Base-by-base conservation (phyloP, 2,888 invertebrate genomes). In the Junonia oenone region DNA sequence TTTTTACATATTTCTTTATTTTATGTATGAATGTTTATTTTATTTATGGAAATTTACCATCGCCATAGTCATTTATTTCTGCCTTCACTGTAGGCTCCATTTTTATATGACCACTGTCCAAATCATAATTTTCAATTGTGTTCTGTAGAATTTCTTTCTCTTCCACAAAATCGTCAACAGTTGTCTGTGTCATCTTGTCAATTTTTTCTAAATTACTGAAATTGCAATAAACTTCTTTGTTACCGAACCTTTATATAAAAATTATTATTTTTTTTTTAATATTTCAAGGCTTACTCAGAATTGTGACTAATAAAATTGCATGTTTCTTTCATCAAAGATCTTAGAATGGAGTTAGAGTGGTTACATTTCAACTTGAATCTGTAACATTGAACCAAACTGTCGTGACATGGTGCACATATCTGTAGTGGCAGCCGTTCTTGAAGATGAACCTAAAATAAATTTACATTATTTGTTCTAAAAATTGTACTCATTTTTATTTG, bases 301-400 rank as follows among this genome's bases (percentile, higher is more conserved):
- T 35, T 4, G 27, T 48, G 14, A 14, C 6, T 6, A 13, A 27
- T 35, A 2, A 19, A 6, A 40, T 50, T 38, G 8, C 17, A 17
- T 46, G 54, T 46, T 14, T 45, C 1, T 49, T 54, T 59, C 13
- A 48, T 67, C 29, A 83, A 63, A 19, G 81, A 73, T 62, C 73
- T 79, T 47, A 85, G 70, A 53, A 71, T 70, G 47, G 61, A 69
- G 58, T 90, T 76, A 2, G 91, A 78, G 22, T 78, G 79, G 49
- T 81, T 76, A 62, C 90, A 88, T 66, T 83, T 85, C n/a, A 67
- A 64, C 63, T 82, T 89, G 63, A 91, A 91, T n/a, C 78, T 69
- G 64, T 81, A 84, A 58, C 75, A 81, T 50, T 80, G 72, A 8
- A 78, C 60, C 2, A 91, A 62, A 59, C 78, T 73, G 22, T 54